Evolutionary conservation across 92 coral and sea anemone genomes (phyloP).

Genomic region (Palythoa heliodiscus): DNA sequence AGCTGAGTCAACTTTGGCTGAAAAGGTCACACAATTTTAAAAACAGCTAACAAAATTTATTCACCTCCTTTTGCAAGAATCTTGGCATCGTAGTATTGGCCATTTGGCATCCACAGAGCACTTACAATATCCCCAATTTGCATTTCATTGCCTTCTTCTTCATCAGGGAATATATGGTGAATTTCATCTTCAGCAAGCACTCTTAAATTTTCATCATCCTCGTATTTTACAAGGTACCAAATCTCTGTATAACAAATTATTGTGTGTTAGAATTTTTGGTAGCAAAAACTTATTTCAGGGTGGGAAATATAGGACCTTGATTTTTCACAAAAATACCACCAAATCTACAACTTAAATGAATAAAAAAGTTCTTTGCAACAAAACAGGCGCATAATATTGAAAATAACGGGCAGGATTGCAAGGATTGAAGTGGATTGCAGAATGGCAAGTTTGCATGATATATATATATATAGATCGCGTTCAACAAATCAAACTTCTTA

Average conservation of each 20-base stretch:
- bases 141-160: slow-evolving; percentile 48
- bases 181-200: slow-evolving; percentile 45
- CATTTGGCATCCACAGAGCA: slow-evolving; percentile 59
- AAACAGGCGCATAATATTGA: slow-evolving; percentile 3
- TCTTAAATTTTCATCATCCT: slow-evolving; percentile 43
- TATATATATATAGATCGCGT: no score
- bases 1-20: no score
- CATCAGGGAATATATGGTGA: slow-evolving; percentile 39
- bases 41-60: slow-evolving; percentile 22
- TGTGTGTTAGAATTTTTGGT: not conserved
- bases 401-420: slow-evolving; percentile 18
- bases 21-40: no score
- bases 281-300: slow-evolving; percentile 12
- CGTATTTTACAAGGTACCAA: slow-evolving; percentile 59
- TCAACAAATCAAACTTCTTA: slow-evolving; percentile 3
- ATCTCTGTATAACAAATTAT: slow-evolving; percentile 39
- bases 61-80: slow-evolving; percentile 33
- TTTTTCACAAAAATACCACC: slow-evolving; percentile 12
- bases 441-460: not conserved
- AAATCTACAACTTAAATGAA: not conserved
- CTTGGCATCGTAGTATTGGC: slow-evolving; percentile 51
- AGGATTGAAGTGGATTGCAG: slow-evolving; percentile 14
- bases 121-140: slow-evolving; percentile 52
- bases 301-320: not conserved
- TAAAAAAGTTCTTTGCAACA: slow-evolving; percentile 13